Base-by-base conservation (phyloP, 35 echinoderm and acorn worm species). In the Strongylocentrotus purpuratus region DNA sequence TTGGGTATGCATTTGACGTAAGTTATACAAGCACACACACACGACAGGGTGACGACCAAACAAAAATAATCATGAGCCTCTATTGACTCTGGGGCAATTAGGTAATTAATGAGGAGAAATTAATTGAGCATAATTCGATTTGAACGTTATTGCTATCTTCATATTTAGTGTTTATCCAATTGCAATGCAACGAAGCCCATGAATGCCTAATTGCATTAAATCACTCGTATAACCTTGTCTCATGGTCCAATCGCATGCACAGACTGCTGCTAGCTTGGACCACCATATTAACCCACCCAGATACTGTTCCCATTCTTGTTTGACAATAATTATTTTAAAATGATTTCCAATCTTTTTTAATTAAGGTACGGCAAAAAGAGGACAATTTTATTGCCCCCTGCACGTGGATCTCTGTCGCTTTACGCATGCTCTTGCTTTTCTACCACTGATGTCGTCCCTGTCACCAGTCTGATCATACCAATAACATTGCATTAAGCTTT, bases 51-150 rank as follows among this genome's bases (percentile, higher is more conserved):
- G 91, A 93, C 48, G 91, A 50, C 91, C 91, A 48, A 93, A 93
- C 46, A 33, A 55, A 93, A 89, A 89, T 89, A 89, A 89, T 89
- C 87, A 45, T 46, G 33, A 17, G 18, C 12, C 4, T 89, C 32
- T 89, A 89, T 89, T 89, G 87, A 89, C 87, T 89, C 87, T 33
- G 45, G 46, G 48, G 91, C 91, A 93, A 50, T 93, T 93, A 93
- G 91, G 46, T 93, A 93, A 93, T 93, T 93, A 93, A 58, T 58
- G 91, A 93, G 91, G 48, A 58, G 91, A 93, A 93, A 93, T 93
- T 93, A 93, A 93, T 93, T 93, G 91, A 58, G 46, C 48, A 58
- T 93, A 93, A 93, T 93, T 93, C n/a, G 48, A 93, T 93, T 93
- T 93, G 91, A 47, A 33, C 46, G 45, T 93, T 58, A 58, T 93